These are phyloP conservation scores for Rhingia campestris DNA, from an alignment of 2,888 invertebrate genomes.

Conservation along the genomic window DNA sequence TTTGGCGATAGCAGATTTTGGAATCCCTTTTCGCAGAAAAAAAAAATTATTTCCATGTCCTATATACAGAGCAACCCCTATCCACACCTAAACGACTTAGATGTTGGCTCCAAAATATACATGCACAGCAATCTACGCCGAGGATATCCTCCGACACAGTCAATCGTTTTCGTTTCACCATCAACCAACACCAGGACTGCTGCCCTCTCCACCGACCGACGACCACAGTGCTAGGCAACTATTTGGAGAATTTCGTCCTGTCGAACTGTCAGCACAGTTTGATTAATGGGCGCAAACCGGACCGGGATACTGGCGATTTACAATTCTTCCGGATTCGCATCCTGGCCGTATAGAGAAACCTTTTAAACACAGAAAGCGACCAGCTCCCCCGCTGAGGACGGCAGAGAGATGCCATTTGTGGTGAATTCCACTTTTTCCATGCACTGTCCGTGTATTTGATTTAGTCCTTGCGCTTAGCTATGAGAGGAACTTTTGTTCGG, in stretches of 20 bases:
- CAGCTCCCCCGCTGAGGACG: constrained; percentile 12
- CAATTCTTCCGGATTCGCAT: constrained; percentile 54
- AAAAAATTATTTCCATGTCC: not conserved
- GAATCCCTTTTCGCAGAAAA: constrained; percentile 20
- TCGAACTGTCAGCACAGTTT: constrained; percentile 64
- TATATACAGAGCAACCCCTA: not conserved
- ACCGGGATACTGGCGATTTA: constrained; percentile 53
- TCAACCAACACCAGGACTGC: not conserved
- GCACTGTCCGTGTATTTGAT: constrained; percentile 40
- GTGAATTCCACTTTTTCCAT: constrained; percentile 14
- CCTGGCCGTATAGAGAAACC: constrained; percentile 4
- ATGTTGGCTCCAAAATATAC: constrained; percentile 3
- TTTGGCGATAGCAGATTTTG: constrained; percentile 18
- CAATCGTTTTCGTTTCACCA: constrained; percentile 40
- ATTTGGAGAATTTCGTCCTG: constrained; percentile 63
- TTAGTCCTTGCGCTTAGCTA: constrained; percentile 5
- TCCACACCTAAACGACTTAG: constrained; percentile 32
- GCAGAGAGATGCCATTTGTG: not conserved
- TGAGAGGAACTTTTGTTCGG: constrained; percentile 18
- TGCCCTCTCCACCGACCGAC: constrained; percentile 8
- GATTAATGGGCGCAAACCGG: constrained; percentile 55
- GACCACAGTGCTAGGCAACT: constrained; percentile 24
- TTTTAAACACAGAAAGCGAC: constrained; percentile 23
- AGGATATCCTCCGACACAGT: constrained; percentile 44
- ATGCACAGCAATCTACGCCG: constrained; percentile 1